Evolutionary conservation across 2,888 invertebrate genomes (phyloP), one percentile per base, ranked within the genome.

Genomic region (Liodrosophila aerea): DNA sequence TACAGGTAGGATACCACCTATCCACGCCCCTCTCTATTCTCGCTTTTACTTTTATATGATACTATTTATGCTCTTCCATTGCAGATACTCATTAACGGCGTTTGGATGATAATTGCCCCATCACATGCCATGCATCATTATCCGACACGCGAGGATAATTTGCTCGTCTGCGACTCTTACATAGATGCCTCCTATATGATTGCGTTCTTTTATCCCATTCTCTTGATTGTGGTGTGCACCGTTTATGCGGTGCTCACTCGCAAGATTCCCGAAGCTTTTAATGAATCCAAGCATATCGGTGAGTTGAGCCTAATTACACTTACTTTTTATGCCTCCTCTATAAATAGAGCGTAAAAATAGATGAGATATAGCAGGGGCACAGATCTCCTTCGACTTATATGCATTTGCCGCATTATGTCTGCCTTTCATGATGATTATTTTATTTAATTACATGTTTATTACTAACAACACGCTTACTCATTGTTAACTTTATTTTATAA

Each of bases 231-330:
- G 11, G 92, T 97, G 59, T 99, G 99, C 90, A 99, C 99, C 0
- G 93, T 99, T 9, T 99, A 99, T 88, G 99, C 99, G 0, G 94
- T 98, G 0, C 93, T 97, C 41, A 98, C 98, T 0, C 92, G 99
- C 73, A 99, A 99, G 91, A 96, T 99, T 65, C 99, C 99, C 0
- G 99, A 99, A 90, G 98, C 98, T 34, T 99, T 99, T 90, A 99
- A 99, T 90, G 99, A 98, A 91, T 97, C 97, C 84, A 98, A 98
- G 91, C 97, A 98, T 91, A 98, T 98, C 81, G 98, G 99, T 93
- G 82, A 92, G 93, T 89, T 12, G 4, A 11, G 1, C 13, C 7
- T 22, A 31, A 30, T 47, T 33, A 36, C n/a, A 51, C 41, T 71
- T 12, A 33, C 9, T n/a, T 37, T 59, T 53, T 11, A 22, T 12